Percentiles rank a stretch among this genome's conserved stretches.
Evolutionary conservation across 2,797 vertebrate species (phyloP).

Genomic region (Knipowitschia caucasica): DNA sequence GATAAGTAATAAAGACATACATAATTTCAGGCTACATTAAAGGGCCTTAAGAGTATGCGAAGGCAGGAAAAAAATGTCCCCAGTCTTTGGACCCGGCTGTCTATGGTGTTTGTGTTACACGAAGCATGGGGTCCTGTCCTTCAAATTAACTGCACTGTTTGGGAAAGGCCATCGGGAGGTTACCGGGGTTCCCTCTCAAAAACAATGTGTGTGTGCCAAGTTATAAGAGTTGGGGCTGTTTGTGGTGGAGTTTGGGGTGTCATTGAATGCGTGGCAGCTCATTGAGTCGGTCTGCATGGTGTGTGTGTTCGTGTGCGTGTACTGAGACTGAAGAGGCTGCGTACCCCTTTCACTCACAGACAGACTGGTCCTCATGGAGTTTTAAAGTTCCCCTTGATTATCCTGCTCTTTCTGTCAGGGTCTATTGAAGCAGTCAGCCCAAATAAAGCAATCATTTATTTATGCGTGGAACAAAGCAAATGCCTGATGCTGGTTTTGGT

Average conservation of each 20-base stretch:
- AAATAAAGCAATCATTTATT: slow-evolving; percentile 74
- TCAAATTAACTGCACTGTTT: slow-evolving; percentile 57
- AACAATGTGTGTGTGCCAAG: slow-evolving; percentile 36
- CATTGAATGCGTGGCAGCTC: slow-evolving; percentile 34
- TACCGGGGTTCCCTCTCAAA: slow-evolving; percentile 51
- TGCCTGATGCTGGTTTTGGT: slow-evolving; percentile 65
- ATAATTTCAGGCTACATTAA: background rate
- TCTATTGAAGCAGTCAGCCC: slow-evolving; percentile 58
- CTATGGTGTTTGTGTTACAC: slow-evolving; percentile 61
- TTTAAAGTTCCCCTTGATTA: slow-evolving; percentile 65
- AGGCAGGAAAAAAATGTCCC: slow-evolving; percentile 37
- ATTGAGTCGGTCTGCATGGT: slow-evolving; percentile 25
- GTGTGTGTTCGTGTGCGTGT: slow-evolving; percentile 14
- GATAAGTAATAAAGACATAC: background rate
- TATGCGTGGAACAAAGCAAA: slow-evolving; percentile 63
- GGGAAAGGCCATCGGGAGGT: slow-evolving; percentile 51
- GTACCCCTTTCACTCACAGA: slow-evolving; percentile 57
- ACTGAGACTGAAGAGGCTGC: slow-evolving; percentile 53
- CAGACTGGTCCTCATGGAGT: slow-evolving; percentile 61
- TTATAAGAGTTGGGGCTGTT: slow-evolving; percentile 31
- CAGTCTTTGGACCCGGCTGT: slow-evolving; percentile 51
- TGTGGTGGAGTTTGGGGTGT: slow-evolving; percentile 28
- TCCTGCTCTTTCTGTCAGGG: slow-evolving; percentile 54
- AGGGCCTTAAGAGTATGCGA: slow-evolving; percentile 13
- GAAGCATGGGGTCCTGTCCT: slow-evolving; percentile 65